These are phyloP conservation scores for Drosophila anomalata DNA, from an alignment of 2,888 invertebrate genomes.

Conservation along the genomic window DNA sequence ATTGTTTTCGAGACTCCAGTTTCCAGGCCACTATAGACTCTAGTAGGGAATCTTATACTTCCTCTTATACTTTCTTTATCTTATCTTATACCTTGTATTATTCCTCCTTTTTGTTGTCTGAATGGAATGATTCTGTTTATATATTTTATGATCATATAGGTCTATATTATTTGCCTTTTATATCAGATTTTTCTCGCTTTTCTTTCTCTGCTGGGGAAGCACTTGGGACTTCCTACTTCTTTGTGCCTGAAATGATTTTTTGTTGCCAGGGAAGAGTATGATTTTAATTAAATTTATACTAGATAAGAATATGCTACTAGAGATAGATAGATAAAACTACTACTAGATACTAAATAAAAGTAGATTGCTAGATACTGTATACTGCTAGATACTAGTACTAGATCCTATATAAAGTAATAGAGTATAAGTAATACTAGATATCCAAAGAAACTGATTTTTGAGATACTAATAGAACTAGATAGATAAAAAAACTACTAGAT, in stretches of 20 bases:
- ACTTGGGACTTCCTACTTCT: slow-evolving; percentile 27
- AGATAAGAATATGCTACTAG: no score
- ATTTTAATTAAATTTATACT: no score
- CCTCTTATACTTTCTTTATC: no score
- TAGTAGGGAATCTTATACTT: neutral
- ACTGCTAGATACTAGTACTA: no score
- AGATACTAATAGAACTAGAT: no score
- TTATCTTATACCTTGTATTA: neutral
- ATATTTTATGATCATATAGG: neutral
- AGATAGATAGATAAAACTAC: no score
- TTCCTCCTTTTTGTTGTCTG: slow-evolving; percentile 10
- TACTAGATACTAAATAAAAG: no score
- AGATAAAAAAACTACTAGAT: no score
- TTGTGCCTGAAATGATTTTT: slow-evolving; percentile 18
- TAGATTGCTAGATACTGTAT: no score
- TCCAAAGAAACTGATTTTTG: no score
- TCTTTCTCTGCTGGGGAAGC: slow-evolving; percentile 6
- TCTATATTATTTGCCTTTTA: slow-evolving; percentile 25
- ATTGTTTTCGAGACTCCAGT: neutral
- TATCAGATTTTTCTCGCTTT: slow-evolving; percentile 21
- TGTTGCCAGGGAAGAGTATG: slow-evolving; percentile 12
- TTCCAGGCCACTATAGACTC: neutral
- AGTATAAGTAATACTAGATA: no score
- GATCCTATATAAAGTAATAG: no score
- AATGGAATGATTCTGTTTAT: slow-evolving; percentile 6